Base-by-base conservation (phyloP, 2,888 invertebrate genomes). In the Rhagium mordax region DNA sequence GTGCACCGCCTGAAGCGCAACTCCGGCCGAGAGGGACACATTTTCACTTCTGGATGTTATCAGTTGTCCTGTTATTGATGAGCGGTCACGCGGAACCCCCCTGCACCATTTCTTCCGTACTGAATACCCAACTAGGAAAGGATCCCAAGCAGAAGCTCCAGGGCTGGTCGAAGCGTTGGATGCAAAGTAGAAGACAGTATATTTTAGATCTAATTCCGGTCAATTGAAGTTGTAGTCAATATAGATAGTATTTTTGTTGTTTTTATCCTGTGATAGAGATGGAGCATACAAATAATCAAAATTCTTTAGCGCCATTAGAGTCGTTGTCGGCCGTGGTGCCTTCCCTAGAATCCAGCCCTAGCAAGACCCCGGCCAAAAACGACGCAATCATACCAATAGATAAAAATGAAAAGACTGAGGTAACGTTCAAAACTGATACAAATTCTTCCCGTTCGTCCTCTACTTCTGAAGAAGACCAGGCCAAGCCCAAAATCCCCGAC, bases 401-500 rank as follows among this genome's bases (percentile, higher is more conserved):
- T n/a, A 16, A 33, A 16, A 64, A 68, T 15, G 81, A 80, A 16
- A 81, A 77, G 70, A 72, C 71, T 29, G 81, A 81, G 68, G 78
- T 81, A 21, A 78, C 70, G 48, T 81, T 81, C 48, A 74, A 79
- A 55, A 76, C 79, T 0, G 68, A 51, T n/a, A 75, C 71, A 2
- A 66, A 70, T 48, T 64, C 62, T 15, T 75, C 78, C 21, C 41
- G 60, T 8, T 73, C 75, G 0, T 70, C 71, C 20, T 66, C 72
- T 1, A 55, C 41, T 18, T 21, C 47, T 7, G 74, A 74, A 33
- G 74, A 73, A 47, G 74, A 78, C 3, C 72, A 92, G 59, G 93
- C 95, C 10, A 89, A 90, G 79, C 89, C 91, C 0, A 89, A 89
- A 51, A 92, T 93, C 55, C 95, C 95, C 0, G 95, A 96, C 81